A percentile compares a stretch with the other conserved stretches of the same genome.
These are phyloP conservation scores for Anser cygnoides DNA, from an alignment of 2,113 vertebrate species.

Conservation along the genomic window DNA sequence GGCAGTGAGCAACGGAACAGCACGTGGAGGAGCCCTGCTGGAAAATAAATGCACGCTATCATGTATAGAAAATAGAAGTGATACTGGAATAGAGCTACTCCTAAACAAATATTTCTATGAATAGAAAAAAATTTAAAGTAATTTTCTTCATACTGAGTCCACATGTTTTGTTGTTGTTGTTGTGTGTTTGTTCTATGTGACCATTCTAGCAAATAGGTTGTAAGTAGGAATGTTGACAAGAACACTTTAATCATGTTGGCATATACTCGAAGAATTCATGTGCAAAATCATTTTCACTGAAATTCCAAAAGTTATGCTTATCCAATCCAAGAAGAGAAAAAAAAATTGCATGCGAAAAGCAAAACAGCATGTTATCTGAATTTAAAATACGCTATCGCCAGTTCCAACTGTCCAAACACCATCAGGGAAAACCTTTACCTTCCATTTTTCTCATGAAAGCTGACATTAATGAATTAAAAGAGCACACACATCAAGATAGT, in stretches of 20 bases:
- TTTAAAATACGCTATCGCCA: not conserved
- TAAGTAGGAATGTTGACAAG: not conserved
- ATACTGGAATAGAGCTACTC: constrained; percentile 3
- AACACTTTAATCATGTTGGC: not conserved
- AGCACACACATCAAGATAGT: not conserved
- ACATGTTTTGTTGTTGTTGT: not conserved
- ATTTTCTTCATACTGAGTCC: constrained; percentile 1
- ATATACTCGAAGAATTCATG: not conserved
- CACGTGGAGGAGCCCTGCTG: not conserved
- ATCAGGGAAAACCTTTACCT: not conserved
- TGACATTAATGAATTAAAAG: not conserved
- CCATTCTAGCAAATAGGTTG: not conserved
- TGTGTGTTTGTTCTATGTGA: not conserved
- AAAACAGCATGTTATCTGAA: not conserved
- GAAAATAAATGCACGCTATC: constrained; percentile 41
- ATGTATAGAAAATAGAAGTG: not conserved
- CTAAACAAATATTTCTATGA: constrained; percentile 16
- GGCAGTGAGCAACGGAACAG: constrained; percentile 36
- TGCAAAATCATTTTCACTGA: not conserved
- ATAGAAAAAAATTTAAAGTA: not conserved
- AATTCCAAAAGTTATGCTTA: not conserved
- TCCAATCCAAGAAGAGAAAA: not conserved
- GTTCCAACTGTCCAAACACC: not conserved
- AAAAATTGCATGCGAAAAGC: not conserved
- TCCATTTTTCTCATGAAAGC: not conserved